Evolutionary conservation across 2,113 vertebrate species (phyloP), one percentile per base, ranked within the genome.

Genomic region (Nycticebus coucang): DNA sequence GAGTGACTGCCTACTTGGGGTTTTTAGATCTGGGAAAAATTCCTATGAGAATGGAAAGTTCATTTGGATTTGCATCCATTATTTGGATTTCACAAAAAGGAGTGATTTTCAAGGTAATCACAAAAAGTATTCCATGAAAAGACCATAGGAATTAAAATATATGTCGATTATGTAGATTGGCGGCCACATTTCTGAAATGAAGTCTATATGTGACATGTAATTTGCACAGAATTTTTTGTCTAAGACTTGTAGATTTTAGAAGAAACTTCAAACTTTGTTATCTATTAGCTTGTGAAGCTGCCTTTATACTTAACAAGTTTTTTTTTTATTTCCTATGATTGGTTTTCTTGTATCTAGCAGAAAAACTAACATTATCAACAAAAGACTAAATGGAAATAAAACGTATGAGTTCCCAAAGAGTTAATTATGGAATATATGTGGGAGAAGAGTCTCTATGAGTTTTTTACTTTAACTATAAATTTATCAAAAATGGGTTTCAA

Each of bases 11-110:
- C 57, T n/a, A 26, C 0, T 78, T 91, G 60, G 68, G 35, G 71
- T 77, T 93, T 26, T 7, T 75, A 57, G 74, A 71, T 0, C 35
- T 50, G 45, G 37, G 78, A 41, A 89, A 50, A 66, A n/a, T 45
- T 50, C 35, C 84, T 79, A 57, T 45, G 89, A 93, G 50, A 97
- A 95, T 55, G 41, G 10, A 89, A 84, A 81, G 59, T 21, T 62
- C 30, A 55, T 17, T 53, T 92, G 87, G 74, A 26, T 92, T 80
- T 83, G 37, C 12, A 80, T 55, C 21, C 30, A 24, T 74, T 96
- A 19, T 82, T 84, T 53, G 24, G 37, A 53, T 15, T 41, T 37
- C 6, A 55, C 69, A n/a, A 74, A 72, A 90, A 41, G 2, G 82
- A 41, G n/a, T 85, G 59, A 50, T 81, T 77, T 96, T 90, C 19